Evolutionary conservation across 2,113 vertebrate species (phyloP), one percentile per base, ranked within the genome.

Genomic region (Phyllostomus discolor): DNA sequence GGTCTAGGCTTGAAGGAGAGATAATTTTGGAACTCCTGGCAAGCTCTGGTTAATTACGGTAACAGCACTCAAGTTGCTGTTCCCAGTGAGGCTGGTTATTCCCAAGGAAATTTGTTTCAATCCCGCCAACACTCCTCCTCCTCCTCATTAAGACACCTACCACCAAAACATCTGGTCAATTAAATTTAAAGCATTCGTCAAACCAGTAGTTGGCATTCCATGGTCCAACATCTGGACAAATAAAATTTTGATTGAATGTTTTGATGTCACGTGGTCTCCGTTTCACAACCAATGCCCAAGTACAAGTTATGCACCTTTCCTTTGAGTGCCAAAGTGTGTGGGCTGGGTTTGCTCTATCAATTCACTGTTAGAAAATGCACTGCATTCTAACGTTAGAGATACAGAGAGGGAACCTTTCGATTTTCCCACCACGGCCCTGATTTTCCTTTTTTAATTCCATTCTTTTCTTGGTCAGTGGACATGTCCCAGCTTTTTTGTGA

Each of bases 131-230:
- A 84, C 87, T 91, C 95, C 78, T 93, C 52, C 78, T 93, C 52
- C 50, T 95, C 87, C 88, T 96, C 93, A 87, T 95, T 96, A 91
- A 93, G 96, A 96, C 95, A 97, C 97, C 91, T 98, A 96, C 96
- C 83, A 92, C 88, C 59, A 48, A 96, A 96, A 97, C 96, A 96
- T 97, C 92, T 97, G 96, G 97, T 93, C 88, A 97, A 96, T 96
- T 97, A 97, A 96, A 97, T 96, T 87, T 91, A 96, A 97, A 96
- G 87, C 86, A 90, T 96, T 83, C 89, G 88, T 94, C 86, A 89
- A 95, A 81, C 88, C 35, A 83, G 86, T 97, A 95, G 89, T 80
- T 97, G 97, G 93, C 75, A 96, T 69, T 91, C 28, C 79, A 80
- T 94, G 93, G 94, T 93, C 94, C 94, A 86, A 97, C 96, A 97